Conservation (phyloP, 2,113 vertebrate species). For the Anolis sagrei region DNA sequence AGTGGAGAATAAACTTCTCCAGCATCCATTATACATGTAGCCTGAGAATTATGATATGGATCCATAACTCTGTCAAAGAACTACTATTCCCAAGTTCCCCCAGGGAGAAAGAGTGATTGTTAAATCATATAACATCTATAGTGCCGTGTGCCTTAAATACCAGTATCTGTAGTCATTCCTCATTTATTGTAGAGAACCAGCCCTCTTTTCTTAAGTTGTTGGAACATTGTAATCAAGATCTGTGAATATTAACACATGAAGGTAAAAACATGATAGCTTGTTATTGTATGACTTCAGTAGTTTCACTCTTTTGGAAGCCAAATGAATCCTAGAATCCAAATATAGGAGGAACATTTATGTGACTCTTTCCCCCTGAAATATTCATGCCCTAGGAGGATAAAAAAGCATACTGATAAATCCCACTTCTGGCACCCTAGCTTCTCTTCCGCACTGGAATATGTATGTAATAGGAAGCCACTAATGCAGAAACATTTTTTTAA, state of each 20-base stretch:
- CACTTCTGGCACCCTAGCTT: neutral
- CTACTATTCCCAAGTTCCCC: neutral
- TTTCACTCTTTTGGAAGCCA: neutral
- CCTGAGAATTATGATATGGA: neutral
- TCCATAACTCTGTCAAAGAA: neutral
- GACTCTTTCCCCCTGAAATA: slow-evolving; percentile 6
- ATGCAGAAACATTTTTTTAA: slow-evolving; percentile 46
- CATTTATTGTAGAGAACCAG: neutral
- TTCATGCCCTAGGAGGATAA: neutral
- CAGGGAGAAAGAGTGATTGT: neutral
- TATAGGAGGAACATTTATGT: neutral
- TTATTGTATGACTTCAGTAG: neutral
- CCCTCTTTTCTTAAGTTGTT: neutral
- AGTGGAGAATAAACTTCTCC: neutral
- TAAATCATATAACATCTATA: neutral
- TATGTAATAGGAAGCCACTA: slow-evolving; percentile 37
- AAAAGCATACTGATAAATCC: slow-evolving; percentile 19
- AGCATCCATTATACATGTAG: neutral
- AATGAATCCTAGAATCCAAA: neutral
- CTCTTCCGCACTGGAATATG: slow-evolving; percentile 12
- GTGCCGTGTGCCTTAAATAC: neutral
- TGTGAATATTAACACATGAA: neutral
- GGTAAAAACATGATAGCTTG: slow-evolving; percentile 1
- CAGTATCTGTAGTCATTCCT: neutral
- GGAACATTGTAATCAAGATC: neutral